Conservation (phyloP, 2,113 vertebrate species). For the Actenoides hombroni region DNA sequence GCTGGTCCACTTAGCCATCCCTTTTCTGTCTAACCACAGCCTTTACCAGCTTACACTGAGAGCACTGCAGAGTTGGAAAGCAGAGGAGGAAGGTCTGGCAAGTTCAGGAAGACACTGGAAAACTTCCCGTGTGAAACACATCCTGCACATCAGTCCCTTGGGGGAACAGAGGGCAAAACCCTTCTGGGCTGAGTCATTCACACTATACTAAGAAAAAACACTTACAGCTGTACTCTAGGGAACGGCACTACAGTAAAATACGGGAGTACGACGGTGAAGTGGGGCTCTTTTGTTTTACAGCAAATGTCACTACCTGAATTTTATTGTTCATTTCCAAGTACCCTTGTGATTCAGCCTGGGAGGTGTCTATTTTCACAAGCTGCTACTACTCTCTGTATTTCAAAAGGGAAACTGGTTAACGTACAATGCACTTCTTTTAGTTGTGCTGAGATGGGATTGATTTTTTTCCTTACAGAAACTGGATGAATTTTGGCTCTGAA, state of each 20-base stretch:
- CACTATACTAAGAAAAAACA: neutral
- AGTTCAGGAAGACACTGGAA: neutral
- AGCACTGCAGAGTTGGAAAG: neutral
- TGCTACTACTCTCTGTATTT: neutral
- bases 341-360: neutral
- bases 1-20: neutral
- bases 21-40: neutral
- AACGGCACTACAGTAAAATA: neutral
- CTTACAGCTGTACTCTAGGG: neutral
- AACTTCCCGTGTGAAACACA: neutral
- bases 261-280: neutral
- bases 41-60: neutral
- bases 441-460: neutral
- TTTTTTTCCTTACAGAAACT: neutral
- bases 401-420: neutral
- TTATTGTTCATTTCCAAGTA: slow-evolving; percentile 1
- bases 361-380: neutral
- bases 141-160: neutral
- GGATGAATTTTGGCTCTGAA: neutral
- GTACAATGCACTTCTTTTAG: neutral
- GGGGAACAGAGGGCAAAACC: neutral
- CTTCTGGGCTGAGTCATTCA: neutral
- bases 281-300: neutral
- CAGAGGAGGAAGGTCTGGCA: neutral
- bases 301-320: neutral